Conservation (phyloP, 1,140 invertebrate genomes). For the Ganaspis sp. region DNA sequence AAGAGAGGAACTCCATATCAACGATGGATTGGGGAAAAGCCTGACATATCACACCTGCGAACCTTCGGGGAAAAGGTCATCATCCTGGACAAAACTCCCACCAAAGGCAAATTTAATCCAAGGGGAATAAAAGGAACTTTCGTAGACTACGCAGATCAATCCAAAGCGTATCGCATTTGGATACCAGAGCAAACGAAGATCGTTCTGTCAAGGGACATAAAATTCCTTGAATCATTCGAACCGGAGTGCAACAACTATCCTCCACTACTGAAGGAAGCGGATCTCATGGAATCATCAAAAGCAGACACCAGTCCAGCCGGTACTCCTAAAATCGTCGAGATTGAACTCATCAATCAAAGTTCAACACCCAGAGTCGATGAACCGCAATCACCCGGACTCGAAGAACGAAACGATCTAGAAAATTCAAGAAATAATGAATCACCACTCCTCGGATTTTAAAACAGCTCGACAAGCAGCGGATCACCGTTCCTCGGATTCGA, state of each 20-base stretch:
- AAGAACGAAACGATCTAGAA: background rate
- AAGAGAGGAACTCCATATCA: constrained; percentile 1
- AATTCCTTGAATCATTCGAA: constrained; percentile 49
- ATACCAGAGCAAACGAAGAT: constrained; percentile 48
- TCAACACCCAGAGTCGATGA: background rate
- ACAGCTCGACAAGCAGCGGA: background rate
- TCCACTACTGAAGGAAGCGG: background rate
- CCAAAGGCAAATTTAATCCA: constrained; percentile 52
- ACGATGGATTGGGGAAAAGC: background rate
- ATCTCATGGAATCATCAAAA: background rate
- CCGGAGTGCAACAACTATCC: background rate
- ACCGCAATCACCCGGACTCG: background rate
- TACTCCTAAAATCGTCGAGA: background rate
- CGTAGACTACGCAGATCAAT: constrained; percentile 55
- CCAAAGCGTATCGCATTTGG: constrained; percentile 58
- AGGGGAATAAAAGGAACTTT: constrained; percentile 55
- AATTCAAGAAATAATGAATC: background rate
- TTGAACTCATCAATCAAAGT: background rate
- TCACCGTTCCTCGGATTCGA: background rate
- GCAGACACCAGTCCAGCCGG: background rate
- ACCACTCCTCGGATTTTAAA: background rate
- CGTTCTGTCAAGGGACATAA: constrained; percentile 53
- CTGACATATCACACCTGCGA: constrained; percentile 43
- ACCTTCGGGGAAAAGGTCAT: constrained; percentile 60
- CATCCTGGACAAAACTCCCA: constrained; percentile 48